phyloP scores from a whole-genome alignment of 2,797 vertebrate genomes.

The Diplodus sargus region DNA sequence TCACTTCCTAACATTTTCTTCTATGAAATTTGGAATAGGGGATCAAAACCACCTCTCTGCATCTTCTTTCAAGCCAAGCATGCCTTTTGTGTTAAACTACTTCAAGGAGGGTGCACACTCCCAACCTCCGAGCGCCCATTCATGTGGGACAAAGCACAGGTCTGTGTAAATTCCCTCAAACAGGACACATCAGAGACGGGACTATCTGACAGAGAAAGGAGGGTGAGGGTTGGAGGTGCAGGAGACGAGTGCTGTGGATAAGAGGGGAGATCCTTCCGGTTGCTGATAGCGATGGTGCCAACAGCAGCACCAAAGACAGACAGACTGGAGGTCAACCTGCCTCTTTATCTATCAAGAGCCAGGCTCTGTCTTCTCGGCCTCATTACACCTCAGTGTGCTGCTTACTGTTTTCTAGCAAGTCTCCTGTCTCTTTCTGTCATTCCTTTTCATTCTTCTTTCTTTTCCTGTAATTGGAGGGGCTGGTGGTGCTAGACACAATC shows the following conservation, averaged over 20 bases:
- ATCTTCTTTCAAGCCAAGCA: conserved; percentile 49
- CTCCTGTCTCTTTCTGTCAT: conserved; percentile 14
- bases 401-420: conserved; percentile 6
- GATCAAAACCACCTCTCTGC: conserved; percentile 20
- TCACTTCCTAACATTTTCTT: conserved; percentile 42
- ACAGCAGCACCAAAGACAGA: conserved; percentile 75
- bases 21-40: conserved; percentile 2
- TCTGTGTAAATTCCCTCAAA: conserved; percentile 64
- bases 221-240: conserved; percentile 65
- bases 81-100: conserved; percentile 58
- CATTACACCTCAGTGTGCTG: conserved; percentile 10
- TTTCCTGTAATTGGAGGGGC: conserved; percentile 24
- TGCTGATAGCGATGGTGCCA: conserved; percentile 82
- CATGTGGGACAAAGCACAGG: conserved; percentile 71
- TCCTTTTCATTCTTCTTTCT: conserved; percentile 13
- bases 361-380: conserved; percentile 46
- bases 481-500: conserved; percentile 8
- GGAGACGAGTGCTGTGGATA: conserved; percentile 74
- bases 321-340: conserved; percentile 67
- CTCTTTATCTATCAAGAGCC: conserved; percentile 61
- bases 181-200: conserved; percentile 72
- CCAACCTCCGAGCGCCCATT: conserved; percentile 47
- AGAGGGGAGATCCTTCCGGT: conserved; percentile 77
- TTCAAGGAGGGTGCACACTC: conserved; percentile 51
- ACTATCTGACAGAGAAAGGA: conserved; percentile 61